Base-by-base conservation (phyloP, 2,888 invertebrate genomes). In the Invenusta paracnida region DNA sequence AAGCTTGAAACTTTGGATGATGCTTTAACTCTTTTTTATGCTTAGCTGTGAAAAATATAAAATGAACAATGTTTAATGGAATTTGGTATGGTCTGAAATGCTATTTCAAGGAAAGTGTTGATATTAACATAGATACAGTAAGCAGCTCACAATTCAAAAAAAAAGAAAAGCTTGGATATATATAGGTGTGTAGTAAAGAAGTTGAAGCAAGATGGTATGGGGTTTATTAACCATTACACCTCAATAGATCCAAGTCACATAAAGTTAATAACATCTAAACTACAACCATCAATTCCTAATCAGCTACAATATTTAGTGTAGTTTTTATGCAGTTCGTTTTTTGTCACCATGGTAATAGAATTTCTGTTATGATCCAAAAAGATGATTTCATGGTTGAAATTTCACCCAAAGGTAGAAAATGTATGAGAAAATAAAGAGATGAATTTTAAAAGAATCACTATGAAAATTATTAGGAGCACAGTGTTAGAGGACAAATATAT, bases 101-200 rank as follows among this genome's bases (percentile, higher is more conserved):
- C 23, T 73, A 48, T 73, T 73, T 73, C 73, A 73, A 73, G 73
- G 11, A 73, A 73, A 73, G 73, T 73, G 73, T 73, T 73, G 73
- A 48, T 73, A 73, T n/a, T n/a, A n/a, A n/a, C n/a, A 73, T 73
- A 73, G 73, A 73, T 73, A 23, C 17, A 23, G 73, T 73, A 23
- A 73, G 23, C 23, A 23, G 73, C 25, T 23, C 73, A 73, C 2
- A 73, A 73, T 73, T 73, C 73, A 73, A n/a, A n/a, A n/a, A n/a
- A n/a, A n/a, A n/a, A 73, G 73, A 73, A 73, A 73, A 73, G 73
- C 73, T 73, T 23, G 73, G 73, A 73, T 73, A 73, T 73, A 23
- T 73, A 23, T 23, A 23, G 73, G 73, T 73, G 73, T 73, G 73
- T 73, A 73, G 73, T 73, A 73, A 23, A 73, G 73, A 73, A 73